phyloP scores from a whole-genome alignment of 2,888 invertebrate species.

The Deroplatys truncata region DNA sequence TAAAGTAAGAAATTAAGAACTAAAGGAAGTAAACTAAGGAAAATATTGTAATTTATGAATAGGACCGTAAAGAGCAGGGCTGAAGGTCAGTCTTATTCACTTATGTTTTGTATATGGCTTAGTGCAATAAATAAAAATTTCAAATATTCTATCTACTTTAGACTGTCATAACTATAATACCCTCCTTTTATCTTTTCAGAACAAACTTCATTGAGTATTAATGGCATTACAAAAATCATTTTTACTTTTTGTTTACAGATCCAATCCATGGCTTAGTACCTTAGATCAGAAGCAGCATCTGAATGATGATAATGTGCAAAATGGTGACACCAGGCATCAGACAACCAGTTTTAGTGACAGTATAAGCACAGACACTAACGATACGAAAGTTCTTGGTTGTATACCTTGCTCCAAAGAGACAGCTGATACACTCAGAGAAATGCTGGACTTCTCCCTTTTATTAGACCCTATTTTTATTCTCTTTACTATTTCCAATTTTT shows the following conservation, averaged over 20 bases:
- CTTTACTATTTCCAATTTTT: conserved; percentile 90
- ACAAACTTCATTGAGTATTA: too few species aligned
- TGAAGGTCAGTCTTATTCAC: too few species aligned
- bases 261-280: neutral
- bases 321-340: neutral
- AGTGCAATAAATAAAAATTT: too few species aligned
- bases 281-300: neutral
- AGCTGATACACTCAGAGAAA: conserved; percentile 66
- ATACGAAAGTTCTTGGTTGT: conserved; percentile 35
- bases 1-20: too few species aligned
- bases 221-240: neutral
- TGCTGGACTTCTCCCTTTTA: conserved; percentile 83
- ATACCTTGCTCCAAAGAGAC: conserved; percentile 65
- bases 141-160: too few species aligned
- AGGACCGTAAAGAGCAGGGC: too few species aligned
- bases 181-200: too few species aligned
- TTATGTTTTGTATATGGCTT: too few species aligned
- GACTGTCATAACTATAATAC: too few species aligned
- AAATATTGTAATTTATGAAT: too few species aligned
- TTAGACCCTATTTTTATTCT: conserved; percentile 82
- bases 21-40: too few species aligned
- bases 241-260: neutral
- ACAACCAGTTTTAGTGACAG: neutral
- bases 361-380: neutral
- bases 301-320: neutral